Conservation (phyloP, 2,113 vertebrate genomes). For the Suncus etruscus region DNA sequence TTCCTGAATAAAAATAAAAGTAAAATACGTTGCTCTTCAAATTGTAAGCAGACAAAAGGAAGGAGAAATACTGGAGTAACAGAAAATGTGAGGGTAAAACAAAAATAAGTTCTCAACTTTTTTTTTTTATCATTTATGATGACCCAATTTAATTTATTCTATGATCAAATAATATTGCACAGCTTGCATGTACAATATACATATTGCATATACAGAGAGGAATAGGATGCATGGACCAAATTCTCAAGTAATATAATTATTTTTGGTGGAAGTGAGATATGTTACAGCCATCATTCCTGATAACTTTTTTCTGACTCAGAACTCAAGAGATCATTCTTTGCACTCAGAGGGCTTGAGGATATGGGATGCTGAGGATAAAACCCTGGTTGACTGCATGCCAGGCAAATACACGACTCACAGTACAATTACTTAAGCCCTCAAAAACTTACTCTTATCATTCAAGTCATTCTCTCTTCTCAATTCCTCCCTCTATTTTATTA, state of each 20-base stretch:
- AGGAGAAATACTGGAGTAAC: background rate
- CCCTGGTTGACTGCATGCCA: too few species aligned
- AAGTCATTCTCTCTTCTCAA: background rate
- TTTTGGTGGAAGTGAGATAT: too few species aligned
- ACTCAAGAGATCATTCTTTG: too few species aligned
- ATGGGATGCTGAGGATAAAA: too few species aligned
- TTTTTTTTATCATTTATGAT: background rate
- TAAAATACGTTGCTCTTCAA: background rate
- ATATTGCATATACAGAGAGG: background rate
- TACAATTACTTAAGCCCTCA: background rate
- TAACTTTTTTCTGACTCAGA: too few species aligned
- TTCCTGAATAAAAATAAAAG: background rate
- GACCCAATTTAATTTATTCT: background rate
- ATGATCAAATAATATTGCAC: background rate
- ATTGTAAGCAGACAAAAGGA: background rate
- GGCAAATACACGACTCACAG: too few species aligned
- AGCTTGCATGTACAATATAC: background rate
- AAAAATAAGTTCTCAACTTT: background rate
- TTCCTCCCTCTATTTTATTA: background rate
- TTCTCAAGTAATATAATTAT: too few species aligned
- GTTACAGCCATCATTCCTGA: too few species aligned
- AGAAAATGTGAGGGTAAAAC: constrained; percentile 26
- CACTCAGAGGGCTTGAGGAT: too few species aligned
- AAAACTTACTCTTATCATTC: background rate
- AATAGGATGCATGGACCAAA: background rate